These are phyloP conservation scores for silkworm (Bombyx mori) DNA, from an alignment of 1,140 invertebrate species.

Conservation along the genomic window ASM3026992v2 NC_085109.1:8617501-8618000, in stretches of 20 bases:
- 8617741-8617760: conserved; percentile 38
- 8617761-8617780: conserved; percentile 37
- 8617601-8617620: no score
- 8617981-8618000: conserved; percentile 20
- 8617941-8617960: conserved; percentile 27
- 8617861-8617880: conserved; percentile 9
- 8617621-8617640: no score
- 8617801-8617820: conserved; percentile 10
- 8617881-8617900: conserved; percentile 10
- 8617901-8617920: conserved; percentile 16
- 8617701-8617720: neutral
- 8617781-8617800: conserved; percentile 26
- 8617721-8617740: conserved; percentile 15
- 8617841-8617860: conserved; percentile 10
- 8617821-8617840: conserved; percentile 22
- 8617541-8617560: no score
- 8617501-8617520: no score
- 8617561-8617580: no score
- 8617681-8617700: no score
- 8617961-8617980: conserved; percentile 26
- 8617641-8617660: no score
- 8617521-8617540: no score
- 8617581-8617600: no score
- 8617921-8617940: conserved; percentile 5
- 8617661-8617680: no score